phyloP scores from a whole-genome alignment of 2,113 vertebrate genomes.

The Geothlypis trichas region DNA sequence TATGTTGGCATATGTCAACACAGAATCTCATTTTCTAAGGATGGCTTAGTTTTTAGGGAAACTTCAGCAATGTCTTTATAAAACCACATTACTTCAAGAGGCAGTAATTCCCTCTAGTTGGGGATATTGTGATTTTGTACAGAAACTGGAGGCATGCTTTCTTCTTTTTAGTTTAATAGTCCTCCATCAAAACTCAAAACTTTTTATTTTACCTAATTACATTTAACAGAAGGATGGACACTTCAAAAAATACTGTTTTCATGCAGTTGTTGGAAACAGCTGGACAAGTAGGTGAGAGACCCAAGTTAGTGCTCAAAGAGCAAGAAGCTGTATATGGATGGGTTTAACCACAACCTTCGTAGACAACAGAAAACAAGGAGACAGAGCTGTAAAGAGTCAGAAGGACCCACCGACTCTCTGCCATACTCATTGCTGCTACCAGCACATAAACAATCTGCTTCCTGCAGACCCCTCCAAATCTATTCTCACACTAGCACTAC shows the following conservation, averaged over 20 bases:
- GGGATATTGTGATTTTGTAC: background rate
- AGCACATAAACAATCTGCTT: background rate
- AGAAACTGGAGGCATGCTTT: background rate
- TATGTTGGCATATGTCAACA: background rate
- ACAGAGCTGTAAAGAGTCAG: background rate
- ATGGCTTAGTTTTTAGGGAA: conserved; percentile 6
- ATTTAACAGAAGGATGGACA: background rate
- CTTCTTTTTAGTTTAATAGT: background rate
- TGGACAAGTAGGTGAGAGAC: background rate
- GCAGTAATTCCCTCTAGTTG: background rate
- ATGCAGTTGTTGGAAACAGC: background rate
- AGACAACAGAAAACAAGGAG: background rate
- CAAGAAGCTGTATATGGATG: background rate
- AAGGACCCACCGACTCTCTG: background rate
- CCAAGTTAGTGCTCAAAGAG: background rate
- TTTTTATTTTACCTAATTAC: background rate
- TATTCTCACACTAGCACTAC: fast-evolving
- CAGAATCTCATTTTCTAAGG: conserved; percentile 2
- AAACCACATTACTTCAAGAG: background rate
- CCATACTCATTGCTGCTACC: background rate
- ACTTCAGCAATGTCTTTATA: background rate
- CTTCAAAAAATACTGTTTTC: background rate
- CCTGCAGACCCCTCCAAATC: background rate
- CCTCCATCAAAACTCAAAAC: background rate
- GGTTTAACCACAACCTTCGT: background rate